Percentiles rank a stretch among this genome's conserved stretches.
Evolutionary conservation across 2,888 invertebrate genomes (phyloP).

Genomic region (Brenthis ino): DNA sequence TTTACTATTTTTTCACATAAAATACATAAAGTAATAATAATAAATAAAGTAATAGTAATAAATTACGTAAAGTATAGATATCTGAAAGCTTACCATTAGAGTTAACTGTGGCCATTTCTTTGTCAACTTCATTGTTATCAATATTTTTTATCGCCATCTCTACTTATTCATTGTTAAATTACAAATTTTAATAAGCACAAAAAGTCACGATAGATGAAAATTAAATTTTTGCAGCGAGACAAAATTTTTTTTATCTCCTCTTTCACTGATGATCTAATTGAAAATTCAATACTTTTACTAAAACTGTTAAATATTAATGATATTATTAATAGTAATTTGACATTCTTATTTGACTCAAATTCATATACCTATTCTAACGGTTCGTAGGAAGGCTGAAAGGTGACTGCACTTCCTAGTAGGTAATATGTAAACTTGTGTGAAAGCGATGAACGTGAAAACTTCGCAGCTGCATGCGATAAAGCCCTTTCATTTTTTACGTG

Average conservation of each 20-base stretch:
- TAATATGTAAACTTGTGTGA: conserved; percentile 56
- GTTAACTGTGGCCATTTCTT: conserved; percentile 19
- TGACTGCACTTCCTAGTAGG: conserved; percentile 68
- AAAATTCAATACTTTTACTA: too few species aligned
- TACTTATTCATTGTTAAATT: background rate
- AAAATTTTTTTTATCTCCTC: too few species aligned
- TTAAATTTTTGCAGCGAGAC: too few species aligned
- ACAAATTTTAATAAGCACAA: background rate
- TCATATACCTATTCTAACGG: conserved; percentile 11
- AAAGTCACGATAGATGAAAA: too few species aligned
- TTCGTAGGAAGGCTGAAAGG: conserved; percentile 54
- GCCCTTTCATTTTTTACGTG: conserved; percentile 45
- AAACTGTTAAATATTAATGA: too few species aligned
- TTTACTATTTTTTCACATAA: too few species aligned
- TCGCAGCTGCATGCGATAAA: conserved; percentile 52
- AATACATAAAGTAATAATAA: too few species aligned
- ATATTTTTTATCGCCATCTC: background rate
- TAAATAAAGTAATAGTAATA: too few species aligned
- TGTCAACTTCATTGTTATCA: conserved; percentile 13
- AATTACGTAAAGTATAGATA: too few species aligned
- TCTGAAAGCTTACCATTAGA: conserved; percentile 15
- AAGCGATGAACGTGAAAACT: conserved; percentile 52
- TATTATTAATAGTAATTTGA: too few species aligned
- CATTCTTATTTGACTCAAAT: background rate
- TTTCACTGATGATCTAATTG: too few species aligned